Base-by-base conservation (phyloP, 1,140 invertebrate genomes). In the Drosophila lacteicornis region DNA sequence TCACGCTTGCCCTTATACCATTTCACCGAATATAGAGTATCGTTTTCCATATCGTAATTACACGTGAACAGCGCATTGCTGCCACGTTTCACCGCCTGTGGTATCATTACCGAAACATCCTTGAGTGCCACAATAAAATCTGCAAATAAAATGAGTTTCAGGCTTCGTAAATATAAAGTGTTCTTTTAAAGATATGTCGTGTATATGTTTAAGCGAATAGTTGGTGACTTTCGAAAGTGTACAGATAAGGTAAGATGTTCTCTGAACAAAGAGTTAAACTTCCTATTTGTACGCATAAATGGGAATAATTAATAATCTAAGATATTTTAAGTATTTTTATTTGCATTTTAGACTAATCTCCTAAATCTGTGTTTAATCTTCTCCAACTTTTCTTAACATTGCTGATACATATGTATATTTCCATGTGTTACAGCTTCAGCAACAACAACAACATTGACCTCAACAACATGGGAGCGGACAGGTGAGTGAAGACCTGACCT, bases 21-120 rank as follows among this genome's bases (percentile, higher is more conserved):
- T 94, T 97, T 97, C 79, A 98, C 96, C 67, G 96, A 95, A 93
- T 97, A 97, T 60, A 98, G 94, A 38, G 94, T 94, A 75, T 96
- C 96, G 36, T 94, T 94, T 87, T 97, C 96, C 91, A 96, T 94
- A 92, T 97, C 96, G 91, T 96, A 97, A 91, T 95, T 94, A 92
- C 97, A 97, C 85, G 95, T 95, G 82, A 97, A 94, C 69, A 94
- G 94, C 36, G 95, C 96, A 40, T 94, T 94, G 62, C 95, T 94
- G 43, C 96, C 96, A 43, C 95, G 94, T 81, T 94, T 94, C 43
- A 96, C 96, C 33, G 95, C 95, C 82, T 94, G 94, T 27, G 96
- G 96, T 80, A 96, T 95, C 82, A 94, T 94, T 86, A 96, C 94
- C 80, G 94, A 94, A 51, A 95, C 95, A 91, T 95, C 94, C 59